Base-by-base conservation (phyloP, 2,888 invertebrate genomes). In the Ectobius pallidus region DNA sequence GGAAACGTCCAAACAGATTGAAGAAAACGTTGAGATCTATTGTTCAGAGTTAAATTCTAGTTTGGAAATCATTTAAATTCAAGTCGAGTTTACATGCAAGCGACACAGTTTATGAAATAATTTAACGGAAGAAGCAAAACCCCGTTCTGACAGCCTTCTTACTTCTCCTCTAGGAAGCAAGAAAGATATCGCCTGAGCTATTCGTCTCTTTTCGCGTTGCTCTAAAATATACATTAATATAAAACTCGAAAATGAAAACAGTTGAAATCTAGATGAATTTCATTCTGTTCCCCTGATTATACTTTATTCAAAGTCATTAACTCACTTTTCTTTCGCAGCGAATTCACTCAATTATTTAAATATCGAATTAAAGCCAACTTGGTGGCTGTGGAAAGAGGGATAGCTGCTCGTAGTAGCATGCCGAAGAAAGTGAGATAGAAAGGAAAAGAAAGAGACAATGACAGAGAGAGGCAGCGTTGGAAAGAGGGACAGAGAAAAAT, bases 321-420 rank as follows among this genome's bases (percentile, higher is more conserved):
- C 14, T 27, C 22, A 65, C 42, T 42, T 65, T 65, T 42, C 65
- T 25, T 65, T 30, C 30, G 27, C 22, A 25, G n/a, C 58, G 30
- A 58, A 58, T 30, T 30, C 58, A 65, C 42, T 42, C 39, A 65
- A n/a, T 65, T 65, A 65, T 65, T 65, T 65, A 65, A 42, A 65
- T 65, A 65, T 42, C 42, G 42, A 65, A 65, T 65, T 65, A 65
- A 65, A 65, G 39, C 44, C 42, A 65, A 32, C 27, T 58, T 58
- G 16, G 22, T 4, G 18, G 16, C 25, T 4, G 30, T 27, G 34
- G 34, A 58, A 9, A 58, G 27, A 1, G 32, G 14, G 32, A n/a
- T 20, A n/a, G n/a, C n/a, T n/a, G n/a, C 34, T 34, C 34, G 34
- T 6, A 34, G 34, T 6, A 34, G 11, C 6, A 20, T n/a, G 30